A percentile compares a stretch with the other conserved stretches of the same genome.
Conservation (phyloP, 37 sponge, comb jelly and placozoan species). For the Aplysina aerophoba region DNA sequence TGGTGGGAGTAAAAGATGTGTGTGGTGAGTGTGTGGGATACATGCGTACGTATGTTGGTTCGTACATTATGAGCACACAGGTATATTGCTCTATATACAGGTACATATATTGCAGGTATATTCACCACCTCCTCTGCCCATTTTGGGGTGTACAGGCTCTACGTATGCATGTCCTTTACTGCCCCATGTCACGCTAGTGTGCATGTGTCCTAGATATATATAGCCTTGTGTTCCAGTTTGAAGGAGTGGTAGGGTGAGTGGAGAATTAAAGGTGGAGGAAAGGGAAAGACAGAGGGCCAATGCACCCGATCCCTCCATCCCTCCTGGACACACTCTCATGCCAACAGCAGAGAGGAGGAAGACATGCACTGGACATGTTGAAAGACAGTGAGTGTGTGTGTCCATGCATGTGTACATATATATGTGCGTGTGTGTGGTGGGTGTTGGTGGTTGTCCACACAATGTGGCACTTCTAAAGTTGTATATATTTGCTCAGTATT, state of each 20-base stretch:
- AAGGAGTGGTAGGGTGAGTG: constrained; percentile 74
- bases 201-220: too few species aligned
- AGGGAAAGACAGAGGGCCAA: constrained; percentile 72
- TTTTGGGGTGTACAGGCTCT: too few species aligned
- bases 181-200: too few species aligned
- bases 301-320: constrained; percentile 84
- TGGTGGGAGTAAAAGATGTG: not conserved
- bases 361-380: too few species aligned
- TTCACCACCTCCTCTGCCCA: too few species aligned
- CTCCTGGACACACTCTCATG: constrained; percentile 93
- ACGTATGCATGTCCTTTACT: too few species aligned
- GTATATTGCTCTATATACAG: too few species aligned
- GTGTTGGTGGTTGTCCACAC: constrained; percentile 15
- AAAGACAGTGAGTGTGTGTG: not conserved
- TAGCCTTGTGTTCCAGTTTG: constrained; percentile 44
- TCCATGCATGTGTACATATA: not conserved
- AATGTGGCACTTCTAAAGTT: not conserved
- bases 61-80: too few species aligned
- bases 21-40: not conserved
- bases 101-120: too few species aligned
- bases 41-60: constrained; percentile 18
- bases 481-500: not conserved
- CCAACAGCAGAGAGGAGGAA: constrained; percentile 64
- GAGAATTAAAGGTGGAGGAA: constrained; percentile 73
- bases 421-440: constrained; percentile 28